phyloP scores from a whole-genome alignment of 2,797 vertebrate species.

The Gambusia yucatana region DNA sequence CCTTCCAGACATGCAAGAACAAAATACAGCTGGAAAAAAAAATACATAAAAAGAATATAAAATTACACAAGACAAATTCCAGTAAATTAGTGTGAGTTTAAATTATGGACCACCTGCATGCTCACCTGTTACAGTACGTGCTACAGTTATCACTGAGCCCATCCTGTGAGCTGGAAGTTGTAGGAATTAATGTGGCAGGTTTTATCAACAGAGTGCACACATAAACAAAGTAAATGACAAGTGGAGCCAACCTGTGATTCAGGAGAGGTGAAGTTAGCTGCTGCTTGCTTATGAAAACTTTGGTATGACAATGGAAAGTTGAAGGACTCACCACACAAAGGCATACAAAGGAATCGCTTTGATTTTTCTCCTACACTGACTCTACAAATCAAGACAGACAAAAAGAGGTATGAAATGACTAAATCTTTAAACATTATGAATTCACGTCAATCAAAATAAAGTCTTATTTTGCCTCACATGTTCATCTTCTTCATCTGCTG shows the following conservation, averaged over 20 bases:
- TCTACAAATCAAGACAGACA: constrained; percentile 45
- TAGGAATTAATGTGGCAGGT: rapidly evolving
- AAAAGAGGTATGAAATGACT: background rate
- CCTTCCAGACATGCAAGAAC: constrained; percentile 72
- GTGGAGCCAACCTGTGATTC: constrained; percentile 67
- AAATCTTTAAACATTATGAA: background rate
- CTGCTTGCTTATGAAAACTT: background rate
- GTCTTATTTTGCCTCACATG: constrained; percentile 62
- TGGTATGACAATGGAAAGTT: background rate
- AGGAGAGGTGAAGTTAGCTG: background rate
- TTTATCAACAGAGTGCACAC: constrained; percentile 44
- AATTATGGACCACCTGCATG: background rate
- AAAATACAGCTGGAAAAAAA: constrained; percentile 80
- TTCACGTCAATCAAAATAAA: background rate
- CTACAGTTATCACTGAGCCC: background rate
- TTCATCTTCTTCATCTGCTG: constrained; percentile 44
- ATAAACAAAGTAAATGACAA: constrained; percentile 67
- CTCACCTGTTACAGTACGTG: constrained; percentile 71
- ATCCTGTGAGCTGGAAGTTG: rapidly evolving
- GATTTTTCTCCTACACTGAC: constrained; percentile 20
- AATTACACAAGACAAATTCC: background rate
- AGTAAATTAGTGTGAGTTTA: background rate
- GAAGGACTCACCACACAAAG: constrained; percentile 75
- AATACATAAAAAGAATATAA: constrained; percentile 21
- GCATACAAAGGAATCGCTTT: constrained; percentile 52